A percentile compares a stretch with the other conserved stretches of the same genome.
Evolutionary conservation across 2,888 invertebrate species (phyloP).

Genomic region (Leuctra nigra): DNA sequence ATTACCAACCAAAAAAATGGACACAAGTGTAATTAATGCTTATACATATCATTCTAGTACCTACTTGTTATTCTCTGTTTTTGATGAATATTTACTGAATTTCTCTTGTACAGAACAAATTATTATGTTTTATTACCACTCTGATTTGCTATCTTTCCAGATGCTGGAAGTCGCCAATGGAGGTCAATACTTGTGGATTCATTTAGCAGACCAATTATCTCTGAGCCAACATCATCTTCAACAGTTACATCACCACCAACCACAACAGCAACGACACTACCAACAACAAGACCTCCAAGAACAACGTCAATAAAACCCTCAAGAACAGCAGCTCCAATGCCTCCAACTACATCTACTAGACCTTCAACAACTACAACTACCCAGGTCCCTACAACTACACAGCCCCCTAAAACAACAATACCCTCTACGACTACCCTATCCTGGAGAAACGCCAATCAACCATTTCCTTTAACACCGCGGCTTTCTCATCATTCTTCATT

Average conservation of each 20-base stretch:
- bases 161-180: background rate
- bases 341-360: background rate
- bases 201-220: too few relatives aligned
- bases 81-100: too few relatives aligned
- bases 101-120: background rate
- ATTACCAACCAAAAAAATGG: too few relatives aligned
- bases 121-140: background rate
- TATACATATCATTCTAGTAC: too few relatives aligned
- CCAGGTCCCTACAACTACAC: slow-evolving; percentile 1
- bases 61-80: too few relatives aligned
- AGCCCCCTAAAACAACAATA: background rate
- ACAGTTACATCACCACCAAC: slow-evolving; percentile 21
- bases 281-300: slow-evolving; percentile 12
- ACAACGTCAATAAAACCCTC: slow-evolving; percentile 20
- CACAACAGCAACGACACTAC: slow-evolving; percentile 9
- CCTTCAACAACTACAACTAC: background rate
- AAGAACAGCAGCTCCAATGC: slow-evolving; percentile 9
- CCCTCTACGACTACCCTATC: background rate
- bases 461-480: too few relatives aligned
- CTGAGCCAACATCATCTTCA: slow-evolving; percentile 26
- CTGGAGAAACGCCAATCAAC: background rate
- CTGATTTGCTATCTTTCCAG: background rate
- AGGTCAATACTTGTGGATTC: background rate
- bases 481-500: too few relatives aligned
- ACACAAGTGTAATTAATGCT: too few relatives aligned